These are phyloP conservation scores for Drosophila saltans DNA, from an alignment of 1,140 invertebrate species.

Conservation along the genomic window DNA sequence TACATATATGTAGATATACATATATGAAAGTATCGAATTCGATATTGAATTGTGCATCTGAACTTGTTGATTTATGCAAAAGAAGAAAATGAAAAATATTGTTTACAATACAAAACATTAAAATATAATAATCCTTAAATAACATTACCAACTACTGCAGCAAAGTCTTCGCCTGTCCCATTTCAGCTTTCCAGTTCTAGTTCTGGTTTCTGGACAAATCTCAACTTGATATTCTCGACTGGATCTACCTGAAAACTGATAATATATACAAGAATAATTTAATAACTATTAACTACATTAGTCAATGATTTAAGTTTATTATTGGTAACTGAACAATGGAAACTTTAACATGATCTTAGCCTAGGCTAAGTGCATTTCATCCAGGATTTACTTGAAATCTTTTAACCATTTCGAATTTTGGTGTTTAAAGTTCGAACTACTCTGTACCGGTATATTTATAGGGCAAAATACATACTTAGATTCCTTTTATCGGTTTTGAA, in stretches of 20 bases:
- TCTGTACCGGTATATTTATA: no score
- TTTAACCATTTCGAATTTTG: no score
- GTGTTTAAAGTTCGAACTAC: no score
- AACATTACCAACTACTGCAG: slow-evolving; percentile 47
- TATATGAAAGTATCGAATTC: neutral
- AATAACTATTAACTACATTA: slow-evolving; percentile 12
- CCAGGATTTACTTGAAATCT: no score
- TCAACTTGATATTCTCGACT: neutral
- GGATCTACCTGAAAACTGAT: neutral
- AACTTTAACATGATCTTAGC: no score
- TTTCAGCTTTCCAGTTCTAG: slow-evolving; percentile 10
- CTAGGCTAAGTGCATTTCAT: no score
- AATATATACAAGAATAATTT: neutral
- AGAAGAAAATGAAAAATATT: slow-evolving; percentile 1
- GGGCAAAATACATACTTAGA: no score
- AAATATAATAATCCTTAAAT: neutral
- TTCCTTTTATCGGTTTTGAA: no score
- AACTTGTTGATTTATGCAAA: neutral
- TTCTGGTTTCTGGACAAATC: slow-evolving; percentile 18
- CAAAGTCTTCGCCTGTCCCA: slow-evolving; percentile 33
- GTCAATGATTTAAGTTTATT: neutral
- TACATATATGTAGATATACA: no score
- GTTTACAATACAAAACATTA: neutral
- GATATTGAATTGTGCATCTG: neutral
- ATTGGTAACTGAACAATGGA: no score